Percentiles rank a stretch among this genome's conserved stretches.
Evolutionary conservation across 2,113 vertebrate species (phyloP).

Genomic region (Centropristis striata): DNA sequence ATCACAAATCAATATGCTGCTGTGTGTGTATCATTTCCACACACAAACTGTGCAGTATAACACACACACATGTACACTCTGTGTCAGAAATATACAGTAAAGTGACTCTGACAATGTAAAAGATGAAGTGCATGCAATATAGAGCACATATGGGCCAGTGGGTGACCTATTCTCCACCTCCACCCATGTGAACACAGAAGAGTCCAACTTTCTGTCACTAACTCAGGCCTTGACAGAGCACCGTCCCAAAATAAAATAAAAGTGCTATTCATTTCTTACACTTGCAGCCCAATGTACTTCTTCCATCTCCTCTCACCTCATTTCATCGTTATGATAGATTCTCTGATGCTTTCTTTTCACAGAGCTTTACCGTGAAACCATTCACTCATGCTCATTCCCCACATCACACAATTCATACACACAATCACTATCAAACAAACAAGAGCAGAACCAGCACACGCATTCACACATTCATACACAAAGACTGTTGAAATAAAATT

Average conservation of each 20-base stretch:
- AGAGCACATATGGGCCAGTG: neutral
- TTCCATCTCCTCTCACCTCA: slow-evolving; percentile 48
- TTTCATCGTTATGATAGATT: slow-evolving; percentile 48
- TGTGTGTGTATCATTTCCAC: neutral
- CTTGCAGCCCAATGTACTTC: slow-evolving; percentile 35
- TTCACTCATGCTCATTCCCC: slow-evolving; percentile 22
- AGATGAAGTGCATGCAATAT: neutral
- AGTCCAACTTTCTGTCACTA: slow-evolving; percentile 37
- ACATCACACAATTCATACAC: slow-evolving; percentile 19
- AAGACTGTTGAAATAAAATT: slow-evolving; percentile 43
- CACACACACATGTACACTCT: neutral
- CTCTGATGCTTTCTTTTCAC: slow-evolving; percentile 14
- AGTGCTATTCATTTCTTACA: slow-evolving; percentile 28
- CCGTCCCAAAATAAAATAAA: slow-evolving; percentile 46
- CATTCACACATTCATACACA: slow-evolving; percentile 14
- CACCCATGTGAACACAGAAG: slow-evolving; percentile 1
- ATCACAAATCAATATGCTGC: neutral
- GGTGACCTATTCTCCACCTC: neutral
- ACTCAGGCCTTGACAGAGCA: slow-evolving; percentile 29
- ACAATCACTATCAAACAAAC: slow-evolving; percentile 19
- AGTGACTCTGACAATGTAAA: neutral
- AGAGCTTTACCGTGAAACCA: neutral
- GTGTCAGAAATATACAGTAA: neutral
- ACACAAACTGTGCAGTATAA: neutral
- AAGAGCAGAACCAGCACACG: neutral